A percentile compares a stretch with the other conserved stretches of the same genome.
Evolutionary conservation across 2,888 invertebrate genomes (phyloP).

Genomic region (Drosophila lutescens): DNA sequence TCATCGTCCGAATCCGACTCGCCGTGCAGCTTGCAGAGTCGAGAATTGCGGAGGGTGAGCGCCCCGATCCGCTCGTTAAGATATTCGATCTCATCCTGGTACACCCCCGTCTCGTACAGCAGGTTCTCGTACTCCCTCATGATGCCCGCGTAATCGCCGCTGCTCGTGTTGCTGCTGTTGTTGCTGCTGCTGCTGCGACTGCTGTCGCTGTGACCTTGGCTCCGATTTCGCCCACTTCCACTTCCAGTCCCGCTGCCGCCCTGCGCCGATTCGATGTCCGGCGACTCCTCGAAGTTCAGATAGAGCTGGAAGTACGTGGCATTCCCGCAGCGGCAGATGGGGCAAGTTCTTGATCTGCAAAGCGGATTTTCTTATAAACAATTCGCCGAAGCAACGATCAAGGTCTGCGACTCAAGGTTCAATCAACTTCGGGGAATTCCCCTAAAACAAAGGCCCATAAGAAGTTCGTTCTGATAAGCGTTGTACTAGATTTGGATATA

Average conservation of each 20-base stretch:
- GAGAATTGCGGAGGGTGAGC: slow-evolving; percentile 12
- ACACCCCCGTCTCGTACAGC: slow-evolving; percentile 56
- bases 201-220: slow-evolving; percentile 7
- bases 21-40: not conserved
- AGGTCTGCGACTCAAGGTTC: not conserved
- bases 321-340: slow-evolving; percentile 59
- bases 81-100: slow-evolving; percentile 63
- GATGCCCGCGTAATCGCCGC: not conserved
- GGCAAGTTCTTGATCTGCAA: slow-evolving; percentile 68
- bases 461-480: not conserved
- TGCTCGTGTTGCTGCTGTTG: not conserved
- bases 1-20: slow-evolving; percentile 16
- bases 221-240: slow-evolving; percentile 1
- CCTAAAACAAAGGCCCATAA: not conserved
- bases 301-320: slow-evolving; percentile 53
- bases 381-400: not conserved
- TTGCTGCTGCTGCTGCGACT: not conserved
- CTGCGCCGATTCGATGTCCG: not conserved
- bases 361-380: not conserved
- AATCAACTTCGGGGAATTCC: too few species aligned
- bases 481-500: too few species aligned
- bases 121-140: slow-evolving; percentile 53
- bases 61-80: slow-evolving; percentile 35
- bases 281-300: slow-evolving; percentile 62
- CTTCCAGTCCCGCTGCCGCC: not conserved